Base-by-base conservation (phyloP, 2,888 invertebrate genomes). In the Meteorus cinctellus region DNA sequence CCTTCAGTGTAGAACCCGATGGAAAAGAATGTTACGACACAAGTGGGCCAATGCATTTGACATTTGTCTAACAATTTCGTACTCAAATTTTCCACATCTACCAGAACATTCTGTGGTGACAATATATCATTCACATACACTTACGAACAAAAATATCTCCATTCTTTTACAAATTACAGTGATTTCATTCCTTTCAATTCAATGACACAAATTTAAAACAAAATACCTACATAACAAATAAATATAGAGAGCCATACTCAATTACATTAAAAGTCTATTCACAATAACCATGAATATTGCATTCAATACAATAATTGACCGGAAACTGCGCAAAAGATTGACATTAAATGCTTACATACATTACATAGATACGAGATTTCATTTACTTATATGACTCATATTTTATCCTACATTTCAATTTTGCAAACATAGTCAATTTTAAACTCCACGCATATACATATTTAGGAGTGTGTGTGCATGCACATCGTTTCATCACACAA, bases 291-390 rank as follows among this genome's bases (percentile, higher is more conserved):
- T 41, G 12, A 41, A 41, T 41, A 41, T 41, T 41, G 8, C 8
- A 41, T 41, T 12, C 41, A 41, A 41, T 41, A 41, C 8, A 41
- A 41, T 41, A 41, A 41, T 41, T 41, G 41, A 12, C 41, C 41
- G 41, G 41, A 34, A 63, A 34, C 63, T 63, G 63, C 63, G 63
- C 63, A 63, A 63, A 63, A 63, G n/a, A 63, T n/a, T n/a, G 16
- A 12, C 34, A n/a, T 63, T 27, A 10, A 31, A 29, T 16, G 16
- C 14, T 34, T 31, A 34, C 31, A 31, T 62, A 8, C 19, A 31
- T 62, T 4, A 12, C 12, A 41, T 62, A 62, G 16, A 62, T 14
- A 5, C 29, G 19, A 27, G n/a, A 62, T 31, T 19, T 59, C 27
- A 59, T 10, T 12, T 62, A 62, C 59, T 59, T 16, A 62, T 24